A percentile compares a stretch with the other conserved stretches of the same genome.
These are phyloP conservation scores for Leptoteleia sp. DNA, from an alignment of 1,140 invertebrate genomes.

Conservation along the genomic window DNA sequence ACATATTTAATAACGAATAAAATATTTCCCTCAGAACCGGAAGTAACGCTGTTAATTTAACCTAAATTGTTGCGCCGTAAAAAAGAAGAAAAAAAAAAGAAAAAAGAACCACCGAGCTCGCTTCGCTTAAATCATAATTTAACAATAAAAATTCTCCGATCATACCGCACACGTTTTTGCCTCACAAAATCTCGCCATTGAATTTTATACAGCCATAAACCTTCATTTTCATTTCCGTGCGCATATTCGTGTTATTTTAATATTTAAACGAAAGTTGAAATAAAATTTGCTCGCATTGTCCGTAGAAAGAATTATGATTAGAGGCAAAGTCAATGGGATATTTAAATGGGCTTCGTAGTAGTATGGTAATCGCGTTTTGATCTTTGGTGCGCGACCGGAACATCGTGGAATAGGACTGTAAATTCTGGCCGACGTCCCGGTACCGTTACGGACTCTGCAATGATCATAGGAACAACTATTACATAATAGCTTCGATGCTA, in stretches of 20 bases:
- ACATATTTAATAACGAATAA: too few species aligned
- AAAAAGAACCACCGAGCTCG: background rate
- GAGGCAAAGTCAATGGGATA: slow-evolving; percentile 37
- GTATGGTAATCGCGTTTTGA: slow-evolving; percentile 54
- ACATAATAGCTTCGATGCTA: slow-evolving; percentile 39
- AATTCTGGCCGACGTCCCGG: slow-evolving; percentile 45
- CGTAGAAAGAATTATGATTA: slow-evolving; percentile 17
- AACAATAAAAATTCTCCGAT: background rate
- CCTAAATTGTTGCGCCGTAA: too few species aligned
- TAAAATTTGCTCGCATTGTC: slow-evolving; percentile 26
- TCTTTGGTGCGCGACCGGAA: slow-evolving; percentile 45
- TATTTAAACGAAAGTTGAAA: slow-evolving; percentile 1
- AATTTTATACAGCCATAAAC: background rate
- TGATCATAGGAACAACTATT: slow-evolving; percentile 38
- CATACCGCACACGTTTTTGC: background rate
- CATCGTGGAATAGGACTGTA: slow-evolving; percentile 43
- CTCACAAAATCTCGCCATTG: background rate
- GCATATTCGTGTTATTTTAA: background rate
- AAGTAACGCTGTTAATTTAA: too few species aligned
- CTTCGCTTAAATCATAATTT: background rate
- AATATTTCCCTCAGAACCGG: too few species aligned
- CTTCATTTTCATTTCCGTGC: background rate
- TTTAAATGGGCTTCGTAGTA: slow-evolving; percentile 48
- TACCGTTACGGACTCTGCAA: slow-evolving; percentile 57
- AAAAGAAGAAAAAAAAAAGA: too few species aligned